Evolutionary conservation across 2,888 invertebrate genomes (phyloP), one percentile per base, ranked within the genome.

Genomic region (Cataglyphis altisquamis): DNA sequence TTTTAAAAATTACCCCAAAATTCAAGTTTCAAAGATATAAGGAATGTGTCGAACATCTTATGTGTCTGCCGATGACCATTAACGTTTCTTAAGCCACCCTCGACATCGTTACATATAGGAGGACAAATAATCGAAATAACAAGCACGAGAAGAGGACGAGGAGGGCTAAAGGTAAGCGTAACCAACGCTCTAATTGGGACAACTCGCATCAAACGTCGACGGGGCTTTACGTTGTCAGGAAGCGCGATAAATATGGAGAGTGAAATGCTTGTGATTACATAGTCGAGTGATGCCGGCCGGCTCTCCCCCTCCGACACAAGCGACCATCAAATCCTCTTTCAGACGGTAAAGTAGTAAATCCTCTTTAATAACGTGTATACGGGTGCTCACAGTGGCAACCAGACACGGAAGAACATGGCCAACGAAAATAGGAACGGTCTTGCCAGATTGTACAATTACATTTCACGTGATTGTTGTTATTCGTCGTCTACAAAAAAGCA

Each of bases 301-400:
- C 70, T 74, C 64, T 25, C 1, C 1, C 25, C 25, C 21, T 64
- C n/a, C 75, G 60, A 41, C 64, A 77, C 70, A 66, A 85, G 78
- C 78, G 77, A 63, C 83, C 72, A 68, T 85, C 85, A 73, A 85
- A 85, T 83, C 78, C 77, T 85, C 83, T 83, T 83, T 85, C 52
- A 64, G 62, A 73, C 48, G 64, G 73, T 55, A 78, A 83, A 83
- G 84, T 77, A 73, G 62, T 83, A 83, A 85, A 85, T 85, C 83
- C 83, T 85, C 85, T 84, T 84, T 84, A 84, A 83, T 84, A 84
- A 84, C 77, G 70, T 84, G 60, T 83, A 83, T 64, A 70, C 62
- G 45, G 57, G 36, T 48, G 45, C 32, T 48, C 36, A 29, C n/a
- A 41, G 29, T 52, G 41, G 52, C 29, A 62, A 55, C 48, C 45